Evolutionary conservation across 1,140 invertebrate species (phyloP).

Genomic region (Penaeus indicus): DNA sequence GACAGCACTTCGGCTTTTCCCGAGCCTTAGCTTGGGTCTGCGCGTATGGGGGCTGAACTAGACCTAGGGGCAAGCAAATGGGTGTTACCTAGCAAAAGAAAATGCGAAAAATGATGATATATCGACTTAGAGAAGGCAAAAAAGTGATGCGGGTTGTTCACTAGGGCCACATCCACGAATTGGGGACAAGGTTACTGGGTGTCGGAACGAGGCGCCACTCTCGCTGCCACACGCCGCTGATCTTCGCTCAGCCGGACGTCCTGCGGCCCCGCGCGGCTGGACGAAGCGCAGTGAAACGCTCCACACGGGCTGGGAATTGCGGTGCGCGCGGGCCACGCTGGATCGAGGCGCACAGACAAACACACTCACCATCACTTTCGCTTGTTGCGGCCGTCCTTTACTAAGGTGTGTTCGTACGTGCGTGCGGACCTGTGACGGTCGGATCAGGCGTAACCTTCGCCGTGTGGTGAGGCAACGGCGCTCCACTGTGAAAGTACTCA

Average conservation of each 20-base stretch:
- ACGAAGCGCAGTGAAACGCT: slow-evolving; percentile 20
- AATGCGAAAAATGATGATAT: too few species aligned
- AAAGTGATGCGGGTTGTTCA: slow-evolving; percentile 50
- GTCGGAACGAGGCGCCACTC: slow-evolving; percentile 41
- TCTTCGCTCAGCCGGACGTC: slow-evolving; percentile 28
- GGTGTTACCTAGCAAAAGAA: too few species aligned
- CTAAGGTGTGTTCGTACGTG: slow-evolving; percentile 19
- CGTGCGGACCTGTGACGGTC: slow-evolving; percentile 35
- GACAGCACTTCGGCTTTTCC: background rate
- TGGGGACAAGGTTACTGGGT: slow-evolving; percentile 56
- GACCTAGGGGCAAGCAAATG: too few species aligned
- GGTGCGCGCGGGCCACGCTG: slow-evolving; percentile 13
- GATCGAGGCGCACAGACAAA: slow-evolving; percentile 45
- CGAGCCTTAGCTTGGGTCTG: background rate
- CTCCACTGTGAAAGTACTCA: slow-evolving; percentile 54
- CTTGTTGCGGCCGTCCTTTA: slow-evolving; percentile 55
- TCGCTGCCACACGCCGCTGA: slow-evolving; percentile 28
- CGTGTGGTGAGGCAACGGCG: slow-evolving; percentile 47
- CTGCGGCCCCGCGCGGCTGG: background rate
- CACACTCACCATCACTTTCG: slow-evolving; percentile 56
- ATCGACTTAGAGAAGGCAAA: slow-evolving; percentile 16
- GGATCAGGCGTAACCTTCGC: slow-evolving; percentile 51
- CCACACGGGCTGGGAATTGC: background rate
- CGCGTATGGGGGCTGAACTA: too few species aligned
- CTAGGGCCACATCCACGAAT: slow-evolving; percentile 48